These are phyloP conservation scores for Holothuria glaberrima DNA, from an alignment of 35 echinoderm and acorn worm species.

Conservation along the genomic window DNA sequence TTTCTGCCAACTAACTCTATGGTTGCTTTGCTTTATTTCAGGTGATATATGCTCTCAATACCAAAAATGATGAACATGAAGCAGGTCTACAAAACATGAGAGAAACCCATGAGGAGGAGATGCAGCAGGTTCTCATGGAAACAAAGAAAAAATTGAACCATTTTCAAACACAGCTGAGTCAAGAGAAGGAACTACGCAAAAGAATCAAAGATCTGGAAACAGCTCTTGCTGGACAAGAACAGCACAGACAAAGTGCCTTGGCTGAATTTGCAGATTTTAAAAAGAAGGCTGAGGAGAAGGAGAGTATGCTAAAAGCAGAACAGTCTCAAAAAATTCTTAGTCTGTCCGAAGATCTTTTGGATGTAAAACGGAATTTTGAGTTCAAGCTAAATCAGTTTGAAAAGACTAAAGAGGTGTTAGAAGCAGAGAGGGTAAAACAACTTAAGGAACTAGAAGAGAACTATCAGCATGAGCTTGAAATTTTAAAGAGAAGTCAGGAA, in stretches of 20 bases:
- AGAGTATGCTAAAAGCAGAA: slow-evolving; percentile 78
- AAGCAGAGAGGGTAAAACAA: slow-evolving; percentile 61
- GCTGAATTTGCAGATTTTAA: slow-evolving; percentile 84
- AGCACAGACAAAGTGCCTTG: slow-evolving; percentile 61
- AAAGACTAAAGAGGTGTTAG: slow-evolving; percentile 60
- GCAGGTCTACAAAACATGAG: slow-evolving; percentile 77
- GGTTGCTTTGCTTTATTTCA: slow-evolving; percentile 27
- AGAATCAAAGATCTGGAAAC: slow-evolving; percentile 78
- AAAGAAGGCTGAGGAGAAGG: slow-evolving; percentile 58
- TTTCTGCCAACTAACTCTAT: no score
- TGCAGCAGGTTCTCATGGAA: slow-evolving; percentile 78
- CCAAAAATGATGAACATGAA: slow-evolving; percentile 99
- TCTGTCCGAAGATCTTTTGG: slow-evolving; percentile 84
- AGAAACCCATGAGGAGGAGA: slow-evolving; percentile 89
- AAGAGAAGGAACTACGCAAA: slow-evolving; percentile 74
- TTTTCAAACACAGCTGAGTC: slow-evolving; percentile 79
- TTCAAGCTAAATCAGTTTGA: slow-evolving; percentile 82
- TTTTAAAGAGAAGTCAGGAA: slow-evolving; percentile 61
- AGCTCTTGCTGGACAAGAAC: slow-evolving; percentile 66
- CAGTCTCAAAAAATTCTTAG: slow-evolving; percentile 85
- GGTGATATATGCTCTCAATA: slow-evolving; percentile 99
- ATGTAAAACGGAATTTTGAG: slow-evolving; percentile 92
- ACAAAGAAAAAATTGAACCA: slow-evolving; percentile 84
- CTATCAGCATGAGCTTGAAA: slow-evolving; percentile 69
- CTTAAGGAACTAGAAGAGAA: slow-evolving; percentile 62